Base-by-base conservation (phyloP, 2,888 invertebrate genomes). In the Serripes groenlandicus region DNA sequence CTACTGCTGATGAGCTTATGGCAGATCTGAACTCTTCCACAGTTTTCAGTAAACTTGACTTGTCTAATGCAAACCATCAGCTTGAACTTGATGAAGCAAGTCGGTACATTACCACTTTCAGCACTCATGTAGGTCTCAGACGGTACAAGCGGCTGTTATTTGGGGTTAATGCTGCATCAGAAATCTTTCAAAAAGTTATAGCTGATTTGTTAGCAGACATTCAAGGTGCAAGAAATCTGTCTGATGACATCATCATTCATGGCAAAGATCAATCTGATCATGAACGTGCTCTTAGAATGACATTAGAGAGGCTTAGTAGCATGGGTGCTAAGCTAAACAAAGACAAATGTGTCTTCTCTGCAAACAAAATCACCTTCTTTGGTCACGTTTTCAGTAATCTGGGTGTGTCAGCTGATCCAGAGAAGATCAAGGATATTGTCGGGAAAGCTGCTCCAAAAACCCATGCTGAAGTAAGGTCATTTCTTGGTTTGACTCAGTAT, bases 41-140 rank as follows among this genome's bases (percentile, higher is more conserved):
- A 37, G 75, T 85, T 15, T 88, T 87, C 87, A 26, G 85, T 88
- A 69, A n/a, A 88, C n/a, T n/a, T n/a, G n/a, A n/a, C n/a, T n/a
- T n/a, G n/a, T n/a, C n/a, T n/a, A n/a, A n/a, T n/a, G n/a, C n/a
- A n/a, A n/a, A n/a, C n/a, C n/a, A n/a, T n/a, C n/a, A n/a, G n/a
- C n/a, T n/a, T n/a, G n/a, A n/a, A n/a, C n/a, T n/a, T n/a, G n/a
- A n/a, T n/a, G n/a, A 64, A 21, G 54, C 42, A 32, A 83, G 83
- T 18, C 21, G 78, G 11, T 23, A 78, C 15, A 78, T 86, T n/a
- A 86, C 81, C 1, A 81, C 81, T 11, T 86, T 83, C 42, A 72
- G 72, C 0, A 86, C 86, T 2, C 81, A 86, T 35, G 75, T 64
- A 30, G 86, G 83, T 23, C 68, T 83, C 21, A 83, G 71, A 56